Conservation (phyloP, 2,797 vertebrate genomes). For the Spheniscus humboldti region DNA sequence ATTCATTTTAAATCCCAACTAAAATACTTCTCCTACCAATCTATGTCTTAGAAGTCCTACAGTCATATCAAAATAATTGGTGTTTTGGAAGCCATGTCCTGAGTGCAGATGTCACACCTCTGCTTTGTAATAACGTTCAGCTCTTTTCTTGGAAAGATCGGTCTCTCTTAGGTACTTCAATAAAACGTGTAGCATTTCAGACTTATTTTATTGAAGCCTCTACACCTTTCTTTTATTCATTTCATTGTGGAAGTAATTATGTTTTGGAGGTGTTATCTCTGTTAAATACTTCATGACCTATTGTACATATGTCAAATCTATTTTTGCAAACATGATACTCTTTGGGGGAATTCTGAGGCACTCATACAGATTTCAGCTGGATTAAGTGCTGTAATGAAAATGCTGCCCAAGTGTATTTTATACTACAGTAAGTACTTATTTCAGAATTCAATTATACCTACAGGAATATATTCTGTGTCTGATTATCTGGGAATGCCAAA, state of each 20-base stretch:
- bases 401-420: conserved; percentile 34
- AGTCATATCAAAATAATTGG: not conserved
- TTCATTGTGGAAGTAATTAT: conserved; percentile 8
- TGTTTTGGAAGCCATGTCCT: not conserved
- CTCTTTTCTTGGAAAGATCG: not conserved
- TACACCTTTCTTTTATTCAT: not conserved
- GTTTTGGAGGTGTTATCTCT: conserved; percentile 16
- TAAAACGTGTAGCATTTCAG: not conserved
- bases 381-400: conserved; percentile 42
- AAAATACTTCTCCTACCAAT: not conserved
- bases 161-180: not conserved
- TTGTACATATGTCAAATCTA: conserved; percentile 8
- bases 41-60: not conserved
- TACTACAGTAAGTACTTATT: conserved; percentile 7
- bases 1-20: not conserved
- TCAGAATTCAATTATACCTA: conserved; percentile 38
- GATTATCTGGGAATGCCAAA: conserved; percentile 8
- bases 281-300: conserved; percentile 4
- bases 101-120: not conserved
- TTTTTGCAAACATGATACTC: conserved; percentile 17
- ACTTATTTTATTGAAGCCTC: not conserved
- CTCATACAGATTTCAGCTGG: conserved; percentile 12
- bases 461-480: conserved; percentile 20
- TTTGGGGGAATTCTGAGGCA: conserved; percentile 7
- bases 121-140: not conserved